Conservation (phyloP, 2,888 invertebrate genomes). For the Aphidius colemani region DNA sequence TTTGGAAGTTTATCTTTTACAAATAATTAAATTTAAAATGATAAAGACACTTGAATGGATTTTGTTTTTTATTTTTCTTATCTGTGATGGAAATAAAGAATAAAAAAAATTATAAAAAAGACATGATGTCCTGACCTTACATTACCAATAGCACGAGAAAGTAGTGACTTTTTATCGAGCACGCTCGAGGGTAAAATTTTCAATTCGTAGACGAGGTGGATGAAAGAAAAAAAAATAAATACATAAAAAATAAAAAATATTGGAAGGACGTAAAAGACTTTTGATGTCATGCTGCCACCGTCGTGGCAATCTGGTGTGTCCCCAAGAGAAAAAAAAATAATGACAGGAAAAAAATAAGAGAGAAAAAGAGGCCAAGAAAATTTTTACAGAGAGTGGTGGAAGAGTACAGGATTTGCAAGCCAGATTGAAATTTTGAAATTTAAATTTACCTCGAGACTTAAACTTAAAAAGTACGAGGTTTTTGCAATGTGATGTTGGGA, state of each 20-base stretch:
- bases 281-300: slow-evolving; percentile 50
- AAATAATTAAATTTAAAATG: too few species aligned
- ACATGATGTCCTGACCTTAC: slow-evolving; percentile 7
- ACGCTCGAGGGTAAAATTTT: slow-evolving; percentile 38
- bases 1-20: too few species aligned
- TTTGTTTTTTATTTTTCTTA: too few species aligned
- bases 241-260: slow-evolving; percentile 33
- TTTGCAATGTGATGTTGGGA: slow-evolving; percentile 46
- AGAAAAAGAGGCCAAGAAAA: slow-evolving; percentile 35
- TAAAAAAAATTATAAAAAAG: not conserved
- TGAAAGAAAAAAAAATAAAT: slow-evolving; percentile 17
- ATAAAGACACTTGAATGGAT: too few species aligned
- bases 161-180: slow-evolving; percentile 13
- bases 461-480: slow-evolving; percentile 53
- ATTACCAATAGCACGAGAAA: not conserved
- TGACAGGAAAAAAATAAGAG: slow-evolving; percentile 31
- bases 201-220: slow-evolving; percentile 36
- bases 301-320: slow-evolving; percentile 48
- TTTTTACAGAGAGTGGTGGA: slow-evolving; percentile 9
- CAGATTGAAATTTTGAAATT: slow-evolving; percentile 65
- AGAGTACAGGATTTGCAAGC: slow-evolving; percentile 61
- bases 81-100: too few species aligned
- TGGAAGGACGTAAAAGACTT: slow-evolving; percentile 54
- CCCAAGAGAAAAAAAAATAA: slow-evolving; percentile 38
- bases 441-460: slow-evolving; percentile 59